Percentiles rank a stretch among this genome's conserved stretches.
phyloP scores from a whole-genome alignment of 2,797 vertebrate species.

The Acanthiza pusilla region DNA sequence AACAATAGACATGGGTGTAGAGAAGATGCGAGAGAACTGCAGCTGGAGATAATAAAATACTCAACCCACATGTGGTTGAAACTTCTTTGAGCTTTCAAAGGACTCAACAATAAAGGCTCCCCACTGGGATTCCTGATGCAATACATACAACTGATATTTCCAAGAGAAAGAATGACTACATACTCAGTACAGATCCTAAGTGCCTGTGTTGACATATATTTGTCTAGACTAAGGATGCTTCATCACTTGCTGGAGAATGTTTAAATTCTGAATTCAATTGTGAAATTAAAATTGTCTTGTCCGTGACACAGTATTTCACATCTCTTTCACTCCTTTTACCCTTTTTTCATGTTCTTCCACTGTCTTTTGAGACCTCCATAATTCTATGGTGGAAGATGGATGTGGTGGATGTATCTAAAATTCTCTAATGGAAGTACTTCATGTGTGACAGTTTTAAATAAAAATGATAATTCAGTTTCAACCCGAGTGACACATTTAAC shows the following conservation, averaged over 20 bases:
- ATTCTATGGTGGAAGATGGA: not conserved
- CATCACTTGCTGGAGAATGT: not conserved
- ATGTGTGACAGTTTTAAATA: not conserved
- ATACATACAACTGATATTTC: not conserved
- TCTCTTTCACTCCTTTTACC: not conserved
- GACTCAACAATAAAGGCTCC: not conserved
- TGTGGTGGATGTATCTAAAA: not conserved
- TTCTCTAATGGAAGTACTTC: not conserved
- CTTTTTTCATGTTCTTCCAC: not conserved
- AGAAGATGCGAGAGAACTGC: not conserved
- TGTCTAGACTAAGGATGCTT: not conserved
- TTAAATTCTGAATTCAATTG: not conserved
- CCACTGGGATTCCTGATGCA: not conserved
- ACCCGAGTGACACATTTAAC: not conserved
- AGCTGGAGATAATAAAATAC: not conserved
- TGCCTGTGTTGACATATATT: not conserved
- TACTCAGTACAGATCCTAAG: not conserved
- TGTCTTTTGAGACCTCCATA: not conserved
- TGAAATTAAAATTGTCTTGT: not conserved
- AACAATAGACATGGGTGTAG: not conserved
- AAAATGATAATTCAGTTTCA: not conserved
- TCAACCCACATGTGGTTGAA: rapidly evolving
- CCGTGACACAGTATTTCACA: not conserved
- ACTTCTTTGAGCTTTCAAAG: not conserved
- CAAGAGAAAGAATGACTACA: not conserved